phyloP scores from a whole-genome alignment of 2,888 invertebrate genomes.

The Troides oblongomaculatus region DNA sequence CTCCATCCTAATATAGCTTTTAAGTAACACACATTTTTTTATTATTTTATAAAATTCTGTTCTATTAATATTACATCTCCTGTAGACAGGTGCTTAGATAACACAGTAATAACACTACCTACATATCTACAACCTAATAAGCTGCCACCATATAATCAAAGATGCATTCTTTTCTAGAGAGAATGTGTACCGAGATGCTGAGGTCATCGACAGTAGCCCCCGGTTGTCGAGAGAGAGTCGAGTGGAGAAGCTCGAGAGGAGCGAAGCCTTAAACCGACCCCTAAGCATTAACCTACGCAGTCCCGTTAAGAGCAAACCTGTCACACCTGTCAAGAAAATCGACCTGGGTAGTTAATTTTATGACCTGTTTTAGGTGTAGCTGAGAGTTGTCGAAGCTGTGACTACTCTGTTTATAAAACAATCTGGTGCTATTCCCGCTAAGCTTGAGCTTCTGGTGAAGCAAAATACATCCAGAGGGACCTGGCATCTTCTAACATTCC shows the following conservation, averaged over 20 bases:
- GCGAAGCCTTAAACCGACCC: slow-evolving; percentile 34
- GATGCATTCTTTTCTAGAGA: slow-evolving; percentile 50
- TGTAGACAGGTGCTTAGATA: too few relatives aligned
- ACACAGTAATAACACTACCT: too few relatives aligned
- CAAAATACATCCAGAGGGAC: too few relatives aligned
- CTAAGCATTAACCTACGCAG: slow-evolving; percentile 63
- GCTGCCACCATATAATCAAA: too few relatives aligned
- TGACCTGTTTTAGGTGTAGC: background rate
- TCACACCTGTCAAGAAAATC: slow-evolving; percentile 74
- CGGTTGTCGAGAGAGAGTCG: slow-evolving; percentile 45
- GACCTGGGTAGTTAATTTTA: slow-evolving; percentile 65
- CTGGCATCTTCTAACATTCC: too few relatives aligned
- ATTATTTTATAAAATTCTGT: too few relatives aligned
- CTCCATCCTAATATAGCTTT: too few relatives aligned
- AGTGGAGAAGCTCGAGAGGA: slow-evolving; percentile 23
- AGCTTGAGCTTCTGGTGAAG: too few relatives aligned
- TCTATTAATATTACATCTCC: too few relatives aligned
- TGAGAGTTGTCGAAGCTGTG: background rate
- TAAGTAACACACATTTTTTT: too few relatives aligned
- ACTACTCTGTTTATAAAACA: background rate
- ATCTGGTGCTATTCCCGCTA: too few relatives aligned
- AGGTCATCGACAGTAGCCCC: slow-evolving; percentile 53
- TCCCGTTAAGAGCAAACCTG: slow-evolving; percentile 48
- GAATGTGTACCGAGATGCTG: slow-evolving; percentile 78
- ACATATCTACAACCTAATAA: too few relatives aligned